These are phyloP conservation scores for Protaetia brevitarsis DNA, from an alignment of 1,140 invertebrate genomes.

Conservation along the genomic window DNA sequence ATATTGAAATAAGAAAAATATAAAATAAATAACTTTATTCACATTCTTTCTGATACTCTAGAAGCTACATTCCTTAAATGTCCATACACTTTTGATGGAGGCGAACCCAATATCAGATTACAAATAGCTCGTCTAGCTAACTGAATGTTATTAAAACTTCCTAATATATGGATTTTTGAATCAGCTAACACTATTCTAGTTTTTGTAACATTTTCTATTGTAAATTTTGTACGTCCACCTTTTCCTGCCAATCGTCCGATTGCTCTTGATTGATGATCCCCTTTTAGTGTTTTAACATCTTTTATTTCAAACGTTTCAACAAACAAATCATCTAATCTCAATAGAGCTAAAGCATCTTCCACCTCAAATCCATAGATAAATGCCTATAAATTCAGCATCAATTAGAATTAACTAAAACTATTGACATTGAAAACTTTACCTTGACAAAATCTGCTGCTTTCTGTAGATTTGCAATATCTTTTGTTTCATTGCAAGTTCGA, in stretches of 20 bases:
- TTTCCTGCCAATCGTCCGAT: conserved; percentile 97
- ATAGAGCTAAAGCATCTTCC: conserved; percentile 91
- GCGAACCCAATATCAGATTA: conserved; percentile 94
- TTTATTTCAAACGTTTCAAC: conserved; percentile 96
- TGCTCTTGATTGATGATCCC: conserved; percentile 93
- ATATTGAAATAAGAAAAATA: not conserved
- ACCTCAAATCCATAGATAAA: conserved; percentile 97
- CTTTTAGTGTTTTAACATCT: conserved; percentile 94
- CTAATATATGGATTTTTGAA: conserved; percentile 94
- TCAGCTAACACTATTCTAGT: conserved; percentile 97
- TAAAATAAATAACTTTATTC: conserved; percentile 45
- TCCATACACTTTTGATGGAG: conserved; percentile 94
- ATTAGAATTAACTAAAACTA: not conserved
- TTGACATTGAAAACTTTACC: conserved; percentile 43
- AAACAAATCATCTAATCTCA: conserved; percentile 96
- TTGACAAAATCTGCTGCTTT: conserved; percentile 98
- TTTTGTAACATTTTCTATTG: conserved; percentile 99
- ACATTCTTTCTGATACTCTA: conserved; percentile 79
- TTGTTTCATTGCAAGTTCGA: conserved; percentile 68
- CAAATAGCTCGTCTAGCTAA: conserved; percentile 94
- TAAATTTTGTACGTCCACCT: conserved; percentile 95
- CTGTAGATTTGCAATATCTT: conserved; percentile 88
- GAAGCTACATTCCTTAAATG: conserved; percentile 82
- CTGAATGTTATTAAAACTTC: conserved; percentile 97
- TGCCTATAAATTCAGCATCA: conserved; percentile 58